Percentiles rank a stretch among this genome's conserved stretches.
These are phyloP conservation scores for Podargus strigoides DNA, from an alignment of 2,797 vertebrate species.

Conservation along the genomic window DNA sequence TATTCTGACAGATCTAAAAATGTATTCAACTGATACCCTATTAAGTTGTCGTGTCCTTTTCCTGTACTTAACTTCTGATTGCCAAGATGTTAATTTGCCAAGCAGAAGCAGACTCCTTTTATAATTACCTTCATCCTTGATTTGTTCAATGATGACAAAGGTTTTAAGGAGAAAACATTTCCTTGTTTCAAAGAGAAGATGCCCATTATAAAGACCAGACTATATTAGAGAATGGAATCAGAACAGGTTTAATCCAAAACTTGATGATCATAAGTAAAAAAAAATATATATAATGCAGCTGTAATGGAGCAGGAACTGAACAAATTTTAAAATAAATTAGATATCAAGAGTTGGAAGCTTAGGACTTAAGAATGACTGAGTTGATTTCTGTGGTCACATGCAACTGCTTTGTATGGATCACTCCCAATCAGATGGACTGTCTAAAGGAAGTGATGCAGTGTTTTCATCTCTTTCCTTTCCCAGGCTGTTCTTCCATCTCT, in stretches of 20 bases:
- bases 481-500: not conserved
- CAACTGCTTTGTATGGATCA: not conserved
- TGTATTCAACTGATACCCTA: not conserved
- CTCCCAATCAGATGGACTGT: not conserved
- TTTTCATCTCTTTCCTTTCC: not conserved
- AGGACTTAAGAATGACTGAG: not conserved
- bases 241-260: not conserved
- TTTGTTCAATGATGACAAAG: not conserved
- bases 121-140: not conserved
- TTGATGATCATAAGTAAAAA: not conserved
- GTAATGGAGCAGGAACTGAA: not conserved
- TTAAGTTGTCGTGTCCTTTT: not conserved
- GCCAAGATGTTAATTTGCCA: not conserved
- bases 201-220: not conserved
- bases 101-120: not conserved
- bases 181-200: not conserved
- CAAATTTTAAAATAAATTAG: not conserved
- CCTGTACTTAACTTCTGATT: not conserved
- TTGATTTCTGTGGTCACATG: not conserved
- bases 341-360: not conserved
- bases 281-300: not conserved
- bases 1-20: not conserved
- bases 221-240: not conserved
- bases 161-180: not conserved
- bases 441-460: not conserved